Evolutionary conservation across 2,797 vertebrate genomes (phyloP), one percentile per base, ranked within the genome.

Genomic region (Hemibagrus guttatus): DNA sequence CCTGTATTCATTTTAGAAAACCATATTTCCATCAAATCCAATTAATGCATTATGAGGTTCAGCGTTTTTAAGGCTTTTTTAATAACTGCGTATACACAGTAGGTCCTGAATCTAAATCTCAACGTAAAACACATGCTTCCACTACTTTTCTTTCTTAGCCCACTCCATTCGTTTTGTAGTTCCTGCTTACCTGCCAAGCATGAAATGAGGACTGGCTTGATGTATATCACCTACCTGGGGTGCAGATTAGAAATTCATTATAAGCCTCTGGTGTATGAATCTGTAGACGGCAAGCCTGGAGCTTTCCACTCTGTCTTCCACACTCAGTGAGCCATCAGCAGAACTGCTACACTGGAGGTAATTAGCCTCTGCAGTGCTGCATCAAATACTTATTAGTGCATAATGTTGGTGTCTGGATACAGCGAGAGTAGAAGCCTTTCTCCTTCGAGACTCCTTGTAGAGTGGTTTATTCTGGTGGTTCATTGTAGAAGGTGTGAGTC

Each of bases 291-390:
- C 82, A 56, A 80, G 82, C 86, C 82, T 42, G 54, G 52, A 69
- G 84, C 46, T 26, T 69, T 86, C 35, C 78, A 85, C 64, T 80
- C 75, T 28, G 61, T 85, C 63, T 79, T 79, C 59, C 63, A 63
- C 86, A 52, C 35, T 17, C 35, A 58, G 19, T 56, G 54, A 75
- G 85, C 63, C 49, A 39, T 84, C 49, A 82, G 84, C 58, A 74
- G 64, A 83, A 17, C 64, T 75, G 84, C 88, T 86, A 89, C 87
- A 89, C 81, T 78, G 79, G 84, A 90, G 85, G 84, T 88, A 91
- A 89, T 89, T 89, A 75, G 85, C 83, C 84, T 87, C 69, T 84
- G n/a, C 82, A 82, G 86, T 71, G 59, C 61, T 81, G 54, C n/a
- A 68, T 86, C 74, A 78, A 82, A 71, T 84, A 78, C 81, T 74